Conservation (phyloP, 2,797 vertebrate genomes). For the Sebastes iracundus region DNA sequence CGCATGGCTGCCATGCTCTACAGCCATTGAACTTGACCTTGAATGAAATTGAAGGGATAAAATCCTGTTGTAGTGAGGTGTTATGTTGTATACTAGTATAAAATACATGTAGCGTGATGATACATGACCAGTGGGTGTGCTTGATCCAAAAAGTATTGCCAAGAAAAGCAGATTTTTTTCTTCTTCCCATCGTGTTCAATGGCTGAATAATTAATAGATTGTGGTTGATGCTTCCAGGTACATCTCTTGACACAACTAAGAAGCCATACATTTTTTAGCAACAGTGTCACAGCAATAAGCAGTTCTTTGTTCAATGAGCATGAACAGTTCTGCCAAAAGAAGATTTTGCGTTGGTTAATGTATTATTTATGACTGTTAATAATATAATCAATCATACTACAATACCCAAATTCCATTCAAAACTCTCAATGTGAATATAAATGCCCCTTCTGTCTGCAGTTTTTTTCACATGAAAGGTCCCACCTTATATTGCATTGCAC, state of each 20-base stretch:
- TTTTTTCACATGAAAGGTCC: neutral
- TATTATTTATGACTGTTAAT: neutral
- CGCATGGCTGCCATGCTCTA: neutral
- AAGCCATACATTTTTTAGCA: conserved; percentile 9
- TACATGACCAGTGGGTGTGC: neutral
- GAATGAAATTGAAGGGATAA: neutral
- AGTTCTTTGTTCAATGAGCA: neutral
- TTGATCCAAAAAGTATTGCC: neutral
- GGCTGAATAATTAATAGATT: conserved; percentile 27
- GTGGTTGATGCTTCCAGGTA: conserved; percentile 10
- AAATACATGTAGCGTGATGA: neutral
- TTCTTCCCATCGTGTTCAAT: neutral
- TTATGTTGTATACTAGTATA: neutral
- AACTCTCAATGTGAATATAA: neutral
- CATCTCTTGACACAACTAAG: neutral
- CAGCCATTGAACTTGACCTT: neutral
- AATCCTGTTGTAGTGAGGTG: neutral
- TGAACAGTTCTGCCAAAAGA: neutral
- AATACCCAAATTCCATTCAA: neutral
- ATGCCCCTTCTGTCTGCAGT: neutral
- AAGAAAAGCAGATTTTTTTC: neutral
- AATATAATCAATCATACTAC: neutral
- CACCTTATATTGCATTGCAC: neutral
- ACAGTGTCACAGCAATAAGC: conserved; percentile 6
- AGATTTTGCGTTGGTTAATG: neutral